Evolutionary conservation across 2,113 vertebrate species (phyloP).

Genomic region (Taurulus bubalis): DNA sequence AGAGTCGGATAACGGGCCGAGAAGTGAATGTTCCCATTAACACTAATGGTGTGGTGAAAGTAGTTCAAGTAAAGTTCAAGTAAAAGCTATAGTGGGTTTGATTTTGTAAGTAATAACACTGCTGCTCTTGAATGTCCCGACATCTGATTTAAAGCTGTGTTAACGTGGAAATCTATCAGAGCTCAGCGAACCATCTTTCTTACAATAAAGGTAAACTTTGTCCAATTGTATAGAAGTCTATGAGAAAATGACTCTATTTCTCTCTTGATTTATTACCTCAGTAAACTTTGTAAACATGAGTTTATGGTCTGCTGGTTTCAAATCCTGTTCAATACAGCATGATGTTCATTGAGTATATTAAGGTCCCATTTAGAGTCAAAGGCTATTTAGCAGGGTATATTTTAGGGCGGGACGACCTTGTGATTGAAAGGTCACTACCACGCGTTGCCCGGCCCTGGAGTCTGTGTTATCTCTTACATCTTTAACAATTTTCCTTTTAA

Average conservation of each 20-base stretch:
- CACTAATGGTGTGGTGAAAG: not conserved
- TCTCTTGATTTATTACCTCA: not conserved
- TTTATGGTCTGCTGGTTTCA: not conserved
- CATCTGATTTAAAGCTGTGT: not conserved
- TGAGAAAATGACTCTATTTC: not conserved
- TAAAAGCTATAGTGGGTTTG: not conserved
- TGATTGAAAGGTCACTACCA: not conserved
- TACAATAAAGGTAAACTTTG: not conserved
- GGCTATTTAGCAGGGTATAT: not conserved
- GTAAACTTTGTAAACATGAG: not conserved
- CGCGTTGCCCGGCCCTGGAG: no score
- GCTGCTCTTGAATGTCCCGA: not conserved
- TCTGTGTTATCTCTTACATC: not conserved
- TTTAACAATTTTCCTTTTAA: not conserved
- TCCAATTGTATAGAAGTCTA: not conserved
- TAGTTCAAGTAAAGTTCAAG: conserved; percentile 6
- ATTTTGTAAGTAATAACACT: not conserved
- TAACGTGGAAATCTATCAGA: not conserved
- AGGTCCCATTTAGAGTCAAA: not conserved
- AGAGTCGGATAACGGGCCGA: not conserved
- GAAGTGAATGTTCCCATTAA: conserved; percentile 2
- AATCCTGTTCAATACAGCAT: not conserved
- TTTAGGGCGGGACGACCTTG: not conserved
- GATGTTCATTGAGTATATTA: not conserved
- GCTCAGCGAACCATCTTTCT: not conserved